Evolutionary conservation across 2,113 vertebrate species (phyloP).

Genomic region (Clarias magur): DNA sequence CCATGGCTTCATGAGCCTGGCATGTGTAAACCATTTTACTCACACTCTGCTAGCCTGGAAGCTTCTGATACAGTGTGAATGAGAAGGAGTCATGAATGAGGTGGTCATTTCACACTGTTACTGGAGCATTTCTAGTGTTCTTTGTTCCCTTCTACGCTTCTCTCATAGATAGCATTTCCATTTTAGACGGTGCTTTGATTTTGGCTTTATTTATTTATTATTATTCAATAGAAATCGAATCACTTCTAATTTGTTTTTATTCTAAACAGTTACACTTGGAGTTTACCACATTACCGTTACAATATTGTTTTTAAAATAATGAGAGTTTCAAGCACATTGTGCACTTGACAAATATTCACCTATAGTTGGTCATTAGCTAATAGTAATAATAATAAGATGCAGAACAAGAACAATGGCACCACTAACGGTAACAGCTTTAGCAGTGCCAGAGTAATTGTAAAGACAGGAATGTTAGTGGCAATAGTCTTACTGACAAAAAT

Average conservation of each 20-base stretch:
- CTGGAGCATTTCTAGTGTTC: not conserved
- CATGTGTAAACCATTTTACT: constrained; percentile 37
- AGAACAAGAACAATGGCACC: too few relatives aligned
- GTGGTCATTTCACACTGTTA: not conserved
- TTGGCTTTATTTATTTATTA: not conserved
- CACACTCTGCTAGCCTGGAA: not conserved
- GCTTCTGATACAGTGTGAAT: not conserved
- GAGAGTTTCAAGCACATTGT: not conserved
- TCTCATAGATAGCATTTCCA: not conserved
- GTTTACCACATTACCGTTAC: too few relatives aligned
- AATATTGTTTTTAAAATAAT: not conserved
- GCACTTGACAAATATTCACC: not conserved
- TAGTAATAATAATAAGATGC: not conserved
- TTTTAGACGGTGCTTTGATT: not conserved
- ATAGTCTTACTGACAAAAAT: too few relatives aligned
- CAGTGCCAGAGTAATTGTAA: too few relatives aligned
- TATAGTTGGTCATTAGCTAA: not conserved
- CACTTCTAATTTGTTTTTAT: too few relatives aligned
- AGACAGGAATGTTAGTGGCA: too few relatives aligned
- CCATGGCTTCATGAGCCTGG: constrained; percentile 24
- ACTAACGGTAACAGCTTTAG: too few relatives aligned
- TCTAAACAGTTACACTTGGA: too few relatives aligned
- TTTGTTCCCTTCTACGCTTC: not conserved
- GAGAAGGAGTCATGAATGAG: not conserved
- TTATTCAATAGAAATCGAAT: not conserved